phyloP scores from a whole-genome alignment of 2,888 invertebrate species.

The Epinotia ramella region DNA sequence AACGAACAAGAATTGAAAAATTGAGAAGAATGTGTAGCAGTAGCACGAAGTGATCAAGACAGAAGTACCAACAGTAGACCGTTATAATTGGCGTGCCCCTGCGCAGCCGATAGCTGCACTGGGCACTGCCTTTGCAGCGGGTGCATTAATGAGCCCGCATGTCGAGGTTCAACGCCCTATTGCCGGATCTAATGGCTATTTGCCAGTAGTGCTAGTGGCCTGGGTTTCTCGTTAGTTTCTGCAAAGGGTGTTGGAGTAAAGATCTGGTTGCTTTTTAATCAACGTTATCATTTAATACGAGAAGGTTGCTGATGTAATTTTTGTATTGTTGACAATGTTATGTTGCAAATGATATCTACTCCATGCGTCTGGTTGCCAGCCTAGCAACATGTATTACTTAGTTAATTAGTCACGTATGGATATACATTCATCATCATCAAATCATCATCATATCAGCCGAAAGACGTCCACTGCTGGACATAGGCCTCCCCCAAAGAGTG shows the following conservation, averaged over 20 bases:
- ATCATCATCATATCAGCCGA: no score
- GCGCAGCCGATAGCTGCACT: conserved; percentile 51
- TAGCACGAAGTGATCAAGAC: conserved; percentile 47
- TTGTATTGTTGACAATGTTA: background rate
- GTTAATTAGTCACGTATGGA: background rate
- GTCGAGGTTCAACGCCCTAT: conserved; percentile 63
- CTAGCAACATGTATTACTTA: background rate
- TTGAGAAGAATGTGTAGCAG: conserved; percentile 6
- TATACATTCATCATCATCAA: no score
- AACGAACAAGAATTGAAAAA: background rate
- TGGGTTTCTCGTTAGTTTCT: conserved; percentile 49
- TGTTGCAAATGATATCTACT: background rate
- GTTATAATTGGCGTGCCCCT: conserved; percentile 59
- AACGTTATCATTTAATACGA: background rate
- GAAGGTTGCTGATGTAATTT: background rate
- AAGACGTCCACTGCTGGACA: no score
- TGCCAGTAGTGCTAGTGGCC: conserved; percentile 50
- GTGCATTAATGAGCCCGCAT: conserved; percentile 73
- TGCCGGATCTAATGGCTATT: conserved; percentile 57
- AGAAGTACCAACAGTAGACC: conserved; percentile 50
- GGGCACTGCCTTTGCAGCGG: conserved; percentile 56
- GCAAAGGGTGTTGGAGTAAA: conserved; percentile 31
- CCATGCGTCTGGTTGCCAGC: background rate
- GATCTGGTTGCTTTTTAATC: conserved; percentile 1
- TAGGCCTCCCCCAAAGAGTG: no score